These are phyloP conservation scores for Agriopis aurantiaria DNA, from an alignment of 2,888 invertebrate species.

Conservation along the genomic window DNA sequence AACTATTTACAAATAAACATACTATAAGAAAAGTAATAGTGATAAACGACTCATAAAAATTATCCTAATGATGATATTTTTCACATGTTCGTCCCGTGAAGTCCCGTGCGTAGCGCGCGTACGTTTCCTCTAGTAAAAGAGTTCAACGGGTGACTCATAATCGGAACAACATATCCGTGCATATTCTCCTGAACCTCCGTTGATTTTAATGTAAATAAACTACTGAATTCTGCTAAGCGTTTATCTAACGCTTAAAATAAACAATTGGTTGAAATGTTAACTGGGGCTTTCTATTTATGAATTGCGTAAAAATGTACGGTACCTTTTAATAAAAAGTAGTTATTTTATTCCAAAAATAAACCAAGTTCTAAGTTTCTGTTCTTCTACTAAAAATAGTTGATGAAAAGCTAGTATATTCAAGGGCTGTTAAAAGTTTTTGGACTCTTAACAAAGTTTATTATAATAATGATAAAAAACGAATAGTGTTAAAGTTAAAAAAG, in stretches of 20 bases:
- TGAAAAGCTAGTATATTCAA: no score
- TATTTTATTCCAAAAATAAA: no score
- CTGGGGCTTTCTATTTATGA: background rate
- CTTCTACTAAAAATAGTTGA: no score
- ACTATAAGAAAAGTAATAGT: no score
- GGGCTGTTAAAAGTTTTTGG: no score
- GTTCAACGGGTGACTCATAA: constrained; percentile 37
- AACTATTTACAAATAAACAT: no score
- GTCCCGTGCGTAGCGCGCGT: background rate
- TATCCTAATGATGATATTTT: constrained; percentile 12
- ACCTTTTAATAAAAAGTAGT: background rate
- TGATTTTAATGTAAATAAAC: constrained; percentile 5
- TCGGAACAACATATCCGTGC: constrained; percentile 11
- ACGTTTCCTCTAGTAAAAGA: constrained; percentile 34
- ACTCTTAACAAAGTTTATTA: no score
- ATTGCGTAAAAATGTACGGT: background rate
- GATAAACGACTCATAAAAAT: background rate
- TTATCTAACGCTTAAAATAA: constrained; percentile 5
- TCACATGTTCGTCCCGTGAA: background rate
- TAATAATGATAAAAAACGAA: no score
- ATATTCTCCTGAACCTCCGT: background rate
- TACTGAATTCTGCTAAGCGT: background rate
- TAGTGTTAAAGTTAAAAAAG: no score
- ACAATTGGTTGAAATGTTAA: background rate
- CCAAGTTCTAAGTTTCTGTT: no score